A percentile compares a stretch with the other conserved stretches of the same genome.
phyloP scores from a whole-genome alignment of 2,113 vertebrate species.

The Amblyornis subalaris region DNA sequence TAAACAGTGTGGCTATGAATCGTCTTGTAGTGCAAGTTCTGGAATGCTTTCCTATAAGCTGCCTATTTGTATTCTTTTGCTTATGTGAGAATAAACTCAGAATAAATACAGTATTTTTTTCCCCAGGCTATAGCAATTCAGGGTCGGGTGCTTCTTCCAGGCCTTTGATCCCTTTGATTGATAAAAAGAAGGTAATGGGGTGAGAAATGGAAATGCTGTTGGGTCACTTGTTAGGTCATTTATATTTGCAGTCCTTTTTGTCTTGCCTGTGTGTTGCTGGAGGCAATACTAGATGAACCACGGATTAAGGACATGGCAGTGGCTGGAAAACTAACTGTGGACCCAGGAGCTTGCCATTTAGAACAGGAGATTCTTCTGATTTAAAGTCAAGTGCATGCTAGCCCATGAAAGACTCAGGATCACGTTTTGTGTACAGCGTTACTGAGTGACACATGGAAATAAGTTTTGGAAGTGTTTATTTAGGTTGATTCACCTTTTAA shows the following conservation, averaged over 20 bases:
- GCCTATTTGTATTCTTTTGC: not conserved
- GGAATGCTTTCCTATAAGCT: not conserved
- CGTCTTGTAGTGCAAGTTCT: not conserved
- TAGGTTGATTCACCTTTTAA: not conserved
- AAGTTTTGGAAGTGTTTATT: not conserved
- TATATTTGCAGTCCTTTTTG: not conserved
- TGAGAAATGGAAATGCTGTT: constrained; percentile 2
- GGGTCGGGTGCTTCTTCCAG: not conserved
- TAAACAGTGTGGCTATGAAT: not conserved
- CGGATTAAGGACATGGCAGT: not conserved
- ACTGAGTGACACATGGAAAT: not conserved
- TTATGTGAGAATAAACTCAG: not conserved
- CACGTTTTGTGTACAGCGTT: fast-evolving
- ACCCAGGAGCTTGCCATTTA: not conserved
- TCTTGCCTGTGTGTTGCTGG: not conserved
- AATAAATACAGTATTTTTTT: not conserved
- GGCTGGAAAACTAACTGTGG: not conserved
- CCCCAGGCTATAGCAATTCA: not conserved
- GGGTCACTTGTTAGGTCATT: not conserved
- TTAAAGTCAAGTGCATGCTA: not conserved
- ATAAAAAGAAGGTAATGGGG: not conserved
- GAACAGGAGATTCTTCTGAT: not conserved
- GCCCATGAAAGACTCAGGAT: not conserved
- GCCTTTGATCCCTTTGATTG: not conserved
- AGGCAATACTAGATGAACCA: not conserved